Evolutionary conservation across 2,888 invertebrate species (phyloP).

Genomic region (Ametastegia equiseti): DNA sequence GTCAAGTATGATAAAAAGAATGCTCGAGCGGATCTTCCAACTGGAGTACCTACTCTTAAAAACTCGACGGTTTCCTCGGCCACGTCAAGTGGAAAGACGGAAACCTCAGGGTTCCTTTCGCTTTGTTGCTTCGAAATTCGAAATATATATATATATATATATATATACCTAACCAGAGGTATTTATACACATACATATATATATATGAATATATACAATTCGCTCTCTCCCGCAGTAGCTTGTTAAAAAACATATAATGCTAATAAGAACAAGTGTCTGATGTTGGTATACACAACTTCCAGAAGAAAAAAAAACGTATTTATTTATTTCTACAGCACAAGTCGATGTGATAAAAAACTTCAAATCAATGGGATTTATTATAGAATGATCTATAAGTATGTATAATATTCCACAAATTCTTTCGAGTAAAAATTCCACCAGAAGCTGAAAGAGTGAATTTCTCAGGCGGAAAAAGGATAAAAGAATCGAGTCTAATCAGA

Average conservation of each 20-base stretch:
- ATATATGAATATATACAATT: background rate
- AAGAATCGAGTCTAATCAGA: too few relatives aligned
- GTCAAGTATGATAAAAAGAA: constrained; percentile 58
- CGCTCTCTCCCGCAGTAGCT: too few relatives aligned
- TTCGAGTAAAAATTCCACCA: too few relatives aligned
- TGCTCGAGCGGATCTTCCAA: constrained; percentile 51
- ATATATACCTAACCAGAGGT: background rate
- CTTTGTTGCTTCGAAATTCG: background rate
- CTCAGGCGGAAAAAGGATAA: too few relatives aligned
- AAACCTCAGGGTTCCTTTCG: constrained; percentile 8
- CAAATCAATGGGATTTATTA: too few relatives aligned
- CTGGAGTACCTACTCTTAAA: constrained; percentile 49
- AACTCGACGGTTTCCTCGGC: constrained; percentile 19
- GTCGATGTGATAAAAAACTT: too few relatives aligned
- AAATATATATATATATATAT: background rate
- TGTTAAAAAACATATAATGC: background rate
- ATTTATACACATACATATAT: too few relatives aligned
- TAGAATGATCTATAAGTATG: too few relatives aligned
- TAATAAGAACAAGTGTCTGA: background rate
- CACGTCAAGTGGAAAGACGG: constrained; percentile 11
- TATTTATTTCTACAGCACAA: constrained; percentile 23
- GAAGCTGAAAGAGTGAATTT: too few relatives aligned
- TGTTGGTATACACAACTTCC: background rate
- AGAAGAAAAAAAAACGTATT: constrained; percentile 13
- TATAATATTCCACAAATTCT: too few relatives aligned